Evolutionary conservation across 2,797 vertebrate species (phyloP).

Genomic region (Rhynchonycteris naso): DNA sequence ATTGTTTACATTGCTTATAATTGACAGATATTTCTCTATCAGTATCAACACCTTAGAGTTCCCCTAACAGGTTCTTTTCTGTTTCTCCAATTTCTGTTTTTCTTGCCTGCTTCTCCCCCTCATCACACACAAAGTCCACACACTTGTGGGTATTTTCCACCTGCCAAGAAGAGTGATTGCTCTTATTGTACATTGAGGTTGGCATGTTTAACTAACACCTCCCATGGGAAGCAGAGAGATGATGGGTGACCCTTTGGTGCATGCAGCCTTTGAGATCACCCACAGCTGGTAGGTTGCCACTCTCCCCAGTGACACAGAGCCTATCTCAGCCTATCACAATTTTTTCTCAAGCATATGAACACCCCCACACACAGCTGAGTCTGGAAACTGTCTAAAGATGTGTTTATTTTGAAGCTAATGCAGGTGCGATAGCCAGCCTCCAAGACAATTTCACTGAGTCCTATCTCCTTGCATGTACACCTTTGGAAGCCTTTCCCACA

Average conservation of each 20-base stretch:
- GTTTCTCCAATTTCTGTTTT: not conserved
- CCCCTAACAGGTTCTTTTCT: not conserved
- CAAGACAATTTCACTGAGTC: fast-evolving
- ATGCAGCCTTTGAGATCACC: too few relatives aligned
- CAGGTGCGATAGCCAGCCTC: not conserved
- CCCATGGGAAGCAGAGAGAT: not conserved
- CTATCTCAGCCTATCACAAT: not conserved
- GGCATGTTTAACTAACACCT: too few relatives aligned
- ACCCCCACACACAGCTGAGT: not conserved
- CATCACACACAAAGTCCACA: too few relatives aligned
- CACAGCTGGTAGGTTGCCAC: not conserved
- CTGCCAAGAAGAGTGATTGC: not conserved
- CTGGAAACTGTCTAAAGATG: not conserved
- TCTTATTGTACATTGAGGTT: too few relatives aligned
- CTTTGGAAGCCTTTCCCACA: not conserved
- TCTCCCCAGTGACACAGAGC: fast-evolving
- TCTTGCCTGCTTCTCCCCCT: too few relatives aligned
- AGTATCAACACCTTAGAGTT: not conserved
- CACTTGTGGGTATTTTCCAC: not conserved
- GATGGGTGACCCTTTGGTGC: fast-evolving
- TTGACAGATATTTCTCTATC: not conserved
- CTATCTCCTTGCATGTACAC: not conserved
- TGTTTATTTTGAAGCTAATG: not conserved
- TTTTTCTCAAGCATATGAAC: not conserved
- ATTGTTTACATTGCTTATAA: not conserved